These are phyloP conservation scores for Scolanthus callimorphus DNA, from an alignment of 92 coral and sea anemone genomes.

Conservation along the genomic window DNA sequence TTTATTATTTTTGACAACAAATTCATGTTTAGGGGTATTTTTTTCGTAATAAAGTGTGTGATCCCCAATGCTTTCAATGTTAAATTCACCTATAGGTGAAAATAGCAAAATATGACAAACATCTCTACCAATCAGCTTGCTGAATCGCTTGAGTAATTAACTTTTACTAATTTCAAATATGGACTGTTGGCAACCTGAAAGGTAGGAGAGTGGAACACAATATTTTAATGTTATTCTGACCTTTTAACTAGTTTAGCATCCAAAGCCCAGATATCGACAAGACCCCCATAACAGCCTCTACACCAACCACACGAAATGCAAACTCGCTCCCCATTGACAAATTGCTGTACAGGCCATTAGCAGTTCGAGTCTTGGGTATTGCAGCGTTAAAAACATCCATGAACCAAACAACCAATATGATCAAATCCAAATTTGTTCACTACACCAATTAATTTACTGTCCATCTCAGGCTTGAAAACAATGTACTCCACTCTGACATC, in stretches of 20 bases:
- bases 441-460: conserved; percentile 70
- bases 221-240: conserved; percentile 12
- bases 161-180: too few relatives aligned
- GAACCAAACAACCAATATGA: conserved; percentile 90
- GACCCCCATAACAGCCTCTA: conserved; percentile 80
- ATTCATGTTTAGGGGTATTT: too few relatives aligned
- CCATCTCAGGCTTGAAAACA: conserved; percentile 77
- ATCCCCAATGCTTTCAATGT: too few relatives aligned
- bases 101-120: too few relatives aligned
- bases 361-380: conserved; percentile 44
- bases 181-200: too few relatives aligned
- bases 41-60: too few relatives aligned
- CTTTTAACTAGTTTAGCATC: conserved; percentile 38
- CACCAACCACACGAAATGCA: conserved; percentile 64
- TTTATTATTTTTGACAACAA: too few relatives aligned
- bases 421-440: conserved; percentile 78
- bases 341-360: conserved; percentile 45
- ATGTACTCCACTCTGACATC: conserved; percentile 76
- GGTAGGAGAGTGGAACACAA: too few relatives aligned
- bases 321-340: conserved; percentile 72
- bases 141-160: too few relatives aligned
- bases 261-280: conserved; percentile 77
- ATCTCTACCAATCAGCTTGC: too few relatives aligned
- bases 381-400: conserved; percentile 88
- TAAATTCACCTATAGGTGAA: too few relatives aligned